phyloP scores from a whole-genome alignment of 2,888 invertebrate species.

The Gari tellinella region DNA sequence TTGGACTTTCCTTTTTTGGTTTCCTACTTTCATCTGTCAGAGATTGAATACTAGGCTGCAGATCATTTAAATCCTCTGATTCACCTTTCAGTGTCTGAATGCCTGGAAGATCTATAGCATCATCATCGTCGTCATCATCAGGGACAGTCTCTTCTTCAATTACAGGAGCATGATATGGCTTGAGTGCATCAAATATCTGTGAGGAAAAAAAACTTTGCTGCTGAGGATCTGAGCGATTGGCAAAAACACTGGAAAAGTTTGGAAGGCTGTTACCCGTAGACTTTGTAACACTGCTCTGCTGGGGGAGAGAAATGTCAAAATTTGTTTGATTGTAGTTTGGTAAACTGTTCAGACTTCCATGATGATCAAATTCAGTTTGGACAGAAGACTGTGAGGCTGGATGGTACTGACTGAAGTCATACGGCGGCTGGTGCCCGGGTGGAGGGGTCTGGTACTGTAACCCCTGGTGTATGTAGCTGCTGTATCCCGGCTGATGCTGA shows the following conservation, averaged over 20 bases:
- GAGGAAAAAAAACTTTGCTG: conserved; percentile 5
- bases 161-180: conserved; percentile 1
- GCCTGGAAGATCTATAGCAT: background rate
- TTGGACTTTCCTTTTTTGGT: conserved; percentile 7
- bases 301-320: background rate
- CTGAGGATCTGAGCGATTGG: conserved; percentile 5
- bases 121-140: background rate
- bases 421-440: no score
- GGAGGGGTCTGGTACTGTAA: no score
- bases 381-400: no score
- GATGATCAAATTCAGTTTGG: no score
- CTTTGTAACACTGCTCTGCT: conserved; percentile 1
- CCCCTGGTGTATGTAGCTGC: no score
- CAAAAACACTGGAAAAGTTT: conserved; percentile 50
- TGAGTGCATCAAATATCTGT: background rate
- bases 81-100: no score
- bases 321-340: no score
- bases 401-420: no score
- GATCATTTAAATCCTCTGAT: no score
- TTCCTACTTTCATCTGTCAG: background rate
- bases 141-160: background rate
- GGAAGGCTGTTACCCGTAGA: conserved; percentile 28
- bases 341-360: no score
- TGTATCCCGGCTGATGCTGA: no score
- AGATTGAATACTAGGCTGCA: no score